Evolutionary conservation across 2,113 vertebrate species (phyloP), one percentile per base, ranked within the genome.

Genomic region (Furnarius figulus): DNA sequence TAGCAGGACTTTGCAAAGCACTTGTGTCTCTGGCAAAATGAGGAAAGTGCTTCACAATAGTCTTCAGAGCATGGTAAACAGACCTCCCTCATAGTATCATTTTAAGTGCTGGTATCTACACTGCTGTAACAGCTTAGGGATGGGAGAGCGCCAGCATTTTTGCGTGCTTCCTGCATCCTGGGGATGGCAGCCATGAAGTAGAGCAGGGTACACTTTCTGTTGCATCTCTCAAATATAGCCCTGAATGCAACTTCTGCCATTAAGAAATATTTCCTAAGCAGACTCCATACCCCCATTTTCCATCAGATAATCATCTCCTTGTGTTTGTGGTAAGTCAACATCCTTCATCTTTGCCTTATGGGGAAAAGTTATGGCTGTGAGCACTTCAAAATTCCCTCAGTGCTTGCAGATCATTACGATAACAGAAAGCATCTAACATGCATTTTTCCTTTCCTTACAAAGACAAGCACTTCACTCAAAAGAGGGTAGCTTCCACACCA

Each of bases 281-380:
- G 89, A 95, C 72, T 96, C 88, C 93, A 92, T 93, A 91, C 79
- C 95, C 93, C 72, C 31, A 67, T 91, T 98, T 98, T 97, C 97
- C 97, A 68, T 97, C 92, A 95, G 93, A 96, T 96, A 97, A 97
- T 95, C 91, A 96, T 96, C 92, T 97, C 97, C 96, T 98, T 95
- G 96, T 97, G 95, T 97, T 96, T 93, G 88, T 79, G 68, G 91
- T 95, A 97, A 97, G 79, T 92, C 92, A 92, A 97, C 90, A 97
- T 97, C 92, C 97, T 95, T 98, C 93, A 85, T 96, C 95, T 87
- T 97, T 97, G 96, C 97, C 97, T 95, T 97, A 97, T 95, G 96
- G 92, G 91, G 96, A 96, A 97, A 95, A 91, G 91, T 93, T 72
- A 59, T 68, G 84, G 92, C 79, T 85, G 79, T n/a, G 93, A 93